Percentiles rank a stretch among this genome's conserved stretches.
These are phyloP conservation scores for Leucozona laternaria DNA, from an alignment of 2,888 invertebrate genomes.

Conservation along the genomic window DNA sequence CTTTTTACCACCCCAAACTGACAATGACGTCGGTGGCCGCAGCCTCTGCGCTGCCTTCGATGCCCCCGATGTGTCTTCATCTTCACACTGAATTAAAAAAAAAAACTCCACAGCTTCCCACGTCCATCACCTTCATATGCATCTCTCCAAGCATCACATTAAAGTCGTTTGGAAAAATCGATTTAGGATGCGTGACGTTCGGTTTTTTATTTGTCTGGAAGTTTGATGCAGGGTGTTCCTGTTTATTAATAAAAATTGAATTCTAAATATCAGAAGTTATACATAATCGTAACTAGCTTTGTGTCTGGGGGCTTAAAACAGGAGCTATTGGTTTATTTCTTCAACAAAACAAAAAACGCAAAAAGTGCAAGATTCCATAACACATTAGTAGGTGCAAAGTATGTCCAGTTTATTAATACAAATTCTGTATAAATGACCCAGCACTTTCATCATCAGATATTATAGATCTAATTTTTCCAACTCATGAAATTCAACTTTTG, in stretches of 20 bases:
- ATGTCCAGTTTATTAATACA: no score
- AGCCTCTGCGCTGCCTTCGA: background rate
- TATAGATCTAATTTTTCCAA: no score
- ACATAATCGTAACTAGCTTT: no score
- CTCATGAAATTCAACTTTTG: no score
- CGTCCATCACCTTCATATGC: conserved; percentile 14
- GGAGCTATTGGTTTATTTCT: no score
- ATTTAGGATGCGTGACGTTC: conserved; percentile 10
- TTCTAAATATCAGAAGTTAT: no score
- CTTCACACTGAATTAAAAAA: conserved; percentile 6
- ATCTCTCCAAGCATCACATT: background rate
- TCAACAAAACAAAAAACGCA: no score
- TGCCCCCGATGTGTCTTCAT: background rate
- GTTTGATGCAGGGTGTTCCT: background rate
- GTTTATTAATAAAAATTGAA: background rate
- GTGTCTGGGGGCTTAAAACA: no score
- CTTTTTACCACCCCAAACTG: background rate
- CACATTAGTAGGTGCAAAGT: no score
- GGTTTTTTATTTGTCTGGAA: background rate
- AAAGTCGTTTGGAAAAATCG: conserved; percentile 14
- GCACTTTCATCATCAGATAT: no score
- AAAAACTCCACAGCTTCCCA: background rate
- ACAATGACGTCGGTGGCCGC: background rate
- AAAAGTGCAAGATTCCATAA: no score
- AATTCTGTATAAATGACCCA: no score